Base-by-base conservation (phyloP, 30 jellyfish, hydroid and myxozoan genomes). In the Morbakka virulenta region DNA sequence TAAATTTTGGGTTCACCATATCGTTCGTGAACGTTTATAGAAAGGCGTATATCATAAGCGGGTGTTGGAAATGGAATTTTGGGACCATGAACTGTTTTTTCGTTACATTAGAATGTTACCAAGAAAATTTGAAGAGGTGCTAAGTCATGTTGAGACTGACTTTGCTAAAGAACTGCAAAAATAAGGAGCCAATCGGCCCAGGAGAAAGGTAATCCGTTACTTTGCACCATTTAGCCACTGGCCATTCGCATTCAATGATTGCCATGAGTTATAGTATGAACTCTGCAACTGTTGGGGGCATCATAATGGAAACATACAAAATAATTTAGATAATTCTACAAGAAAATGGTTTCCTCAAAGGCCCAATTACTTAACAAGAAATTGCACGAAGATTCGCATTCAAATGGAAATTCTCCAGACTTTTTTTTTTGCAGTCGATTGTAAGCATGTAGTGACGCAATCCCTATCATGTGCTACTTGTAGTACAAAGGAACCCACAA, bases 231-330 rank as follows among this genome's bases (percentile, higher is more conserved):
- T 78, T 84, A 22, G 93, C 84, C 50, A 84, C 78, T 48, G 80
- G 95, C 47, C 91, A 84, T 67, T 67, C 91, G 14, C 95, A 84
- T 53, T 35, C 77, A 14, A 84, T 85, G 22, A 84, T 74, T 75
- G 94, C 94, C 41, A 53, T 69, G 76, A 85, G 87, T 62, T 85
- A 64, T 81, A 64, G 94, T 48, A 85, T 85, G 76, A 77, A 80
- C 35, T 72, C 81, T 68, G 49, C 83, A 28, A 75, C 90, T 57
- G 77, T 77, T 35, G 83, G 93, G 31, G 65, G 85, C 3, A 74
- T 63, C 66, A 61, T 73, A n/a, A 62, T 48, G 73, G 92, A 73
- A 73, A 64, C n/a, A n/a, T n/a, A n/a, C n/a, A n/a, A n/a, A n/a
- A n/a, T n/a, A n/a, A n/a, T n/a, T n/a, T n/a, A n/a, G 86, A 21